A percentile compares a stretch with the other conserved stretches of the same genome.
Conservation (phyloP, 2,797 vertebrate species). For the Varecia variegata region DNA sequence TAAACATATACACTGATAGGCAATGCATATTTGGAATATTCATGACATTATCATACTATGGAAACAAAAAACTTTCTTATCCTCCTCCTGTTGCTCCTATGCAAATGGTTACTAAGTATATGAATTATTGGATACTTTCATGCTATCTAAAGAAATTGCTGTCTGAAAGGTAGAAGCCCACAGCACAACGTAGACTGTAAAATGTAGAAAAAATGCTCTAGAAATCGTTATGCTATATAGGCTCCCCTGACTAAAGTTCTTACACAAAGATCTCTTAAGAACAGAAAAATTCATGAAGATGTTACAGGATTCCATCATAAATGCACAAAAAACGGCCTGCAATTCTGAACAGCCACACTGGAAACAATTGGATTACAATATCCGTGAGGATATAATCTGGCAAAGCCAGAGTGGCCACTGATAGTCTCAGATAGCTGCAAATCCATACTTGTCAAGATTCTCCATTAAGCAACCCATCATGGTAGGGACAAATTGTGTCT, state of each 20-base stretch:
- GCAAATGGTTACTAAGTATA: neutral
- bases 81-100: neutral
- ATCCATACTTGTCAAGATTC: neutral
- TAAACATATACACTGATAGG: neutral
- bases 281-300: neutral
- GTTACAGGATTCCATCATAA: neutral
- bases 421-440: neutral
- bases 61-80: neutral
- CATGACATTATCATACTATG: neutral
- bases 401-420: neutral
- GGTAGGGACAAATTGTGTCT: neutral
- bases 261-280: neutral
- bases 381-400: neutral
- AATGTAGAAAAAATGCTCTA: neutral
- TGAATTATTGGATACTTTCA: neutral
- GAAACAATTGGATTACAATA: neutral
- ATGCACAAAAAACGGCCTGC: neutral
- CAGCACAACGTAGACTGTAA: neutral
- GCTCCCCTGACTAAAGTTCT: neutral
- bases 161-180: neutral
- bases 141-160: neutral
- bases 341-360: neutral
- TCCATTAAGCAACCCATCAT: neutral
- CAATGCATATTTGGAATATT: neutral
- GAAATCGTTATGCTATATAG: neutral